A percentile compares a stretch with the other conserved stretches of the same genome.
phyloP scores from a whole-genome alignment of 2,888 invertebrate genomes.

The Pecten maximus region DNA sequence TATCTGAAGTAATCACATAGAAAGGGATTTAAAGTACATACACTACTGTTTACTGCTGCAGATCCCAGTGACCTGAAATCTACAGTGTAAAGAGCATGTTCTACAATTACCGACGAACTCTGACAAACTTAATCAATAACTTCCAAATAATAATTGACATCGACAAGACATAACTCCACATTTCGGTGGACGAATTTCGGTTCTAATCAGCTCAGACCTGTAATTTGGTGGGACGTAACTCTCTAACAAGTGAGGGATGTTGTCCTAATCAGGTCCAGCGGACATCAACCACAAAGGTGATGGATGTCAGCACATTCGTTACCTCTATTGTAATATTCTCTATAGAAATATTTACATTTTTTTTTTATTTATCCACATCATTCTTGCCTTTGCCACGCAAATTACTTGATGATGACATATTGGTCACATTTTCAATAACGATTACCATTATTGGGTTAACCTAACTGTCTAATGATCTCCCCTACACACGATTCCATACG shows the following conservation, averaged over 20 bases:
- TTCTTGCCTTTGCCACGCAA: neutral
- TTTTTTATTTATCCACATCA: neutral
- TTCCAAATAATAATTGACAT: conserved; percentile 5
- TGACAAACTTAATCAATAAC: neutral
- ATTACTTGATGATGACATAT: neutral
- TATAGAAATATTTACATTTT: neutral
- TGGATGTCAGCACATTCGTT: neutral
- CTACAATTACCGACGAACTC: neutral
- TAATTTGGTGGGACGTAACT: neutral
- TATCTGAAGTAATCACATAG: too few relatives aligned
- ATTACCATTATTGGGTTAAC: too few relatives aligned
- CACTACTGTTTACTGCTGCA: too few relatives aligned
- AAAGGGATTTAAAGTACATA: too few relatives aligned
- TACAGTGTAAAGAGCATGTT: neutral
- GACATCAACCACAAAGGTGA: neutral
- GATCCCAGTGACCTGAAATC: neutral
- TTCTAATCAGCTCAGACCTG: neutral
- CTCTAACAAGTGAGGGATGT: neutral
- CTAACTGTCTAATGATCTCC: too few relatives aligned
- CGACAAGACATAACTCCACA: neutral
- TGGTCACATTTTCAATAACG: neutral
- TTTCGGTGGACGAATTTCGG: neutral
- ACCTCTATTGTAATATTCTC: neutral
- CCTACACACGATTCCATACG: too few relatives aligned
- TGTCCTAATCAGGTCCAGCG: neutral